phyloP scores from a whole-genome alignment of 2,888 invertebrate genomes.

The Nephrocerus scutellatus region DNA sequence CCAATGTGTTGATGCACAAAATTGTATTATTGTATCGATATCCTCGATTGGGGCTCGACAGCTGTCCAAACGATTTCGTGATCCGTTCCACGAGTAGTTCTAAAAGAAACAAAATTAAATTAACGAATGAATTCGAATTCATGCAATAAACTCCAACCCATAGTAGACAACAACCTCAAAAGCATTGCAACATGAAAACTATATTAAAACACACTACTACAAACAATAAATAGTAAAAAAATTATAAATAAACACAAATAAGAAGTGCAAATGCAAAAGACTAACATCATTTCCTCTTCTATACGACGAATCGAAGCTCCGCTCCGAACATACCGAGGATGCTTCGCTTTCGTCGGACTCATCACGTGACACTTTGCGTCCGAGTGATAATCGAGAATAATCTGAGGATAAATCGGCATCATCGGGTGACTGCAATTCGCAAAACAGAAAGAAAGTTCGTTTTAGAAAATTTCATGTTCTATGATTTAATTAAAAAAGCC shows the following conservation, averaged over 20 bases:
- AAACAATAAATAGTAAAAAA: conserved; percentile 42
- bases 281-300: conserved; percentile 74
- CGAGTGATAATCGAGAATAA: conserved; percentile 42
- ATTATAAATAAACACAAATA: conserved; percentile 17
- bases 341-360: conserved; percentile 87
- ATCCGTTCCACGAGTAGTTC: conserved; percentile 79
- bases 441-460: conserved; percentile 13
- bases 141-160: too few species aligned
- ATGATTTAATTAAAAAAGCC: too few species aligned
- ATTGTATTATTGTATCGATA: conserved; percentile 76
- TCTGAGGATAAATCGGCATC: conserved; percentile 41
- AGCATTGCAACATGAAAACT: conserved; percentile 8
- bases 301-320: conserved; percentile 71
- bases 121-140: conserved; percentile 13
- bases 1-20: conserved; percentile 87
- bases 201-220: conserved; percentile 7
- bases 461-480: too few species aligned
- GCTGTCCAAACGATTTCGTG: conserved; percentile 66
- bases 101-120: conserved; percentile 46
- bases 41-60: conserved; percentile 62
- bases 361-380: conserved; percentile 57
- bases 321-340: conserved; percentile 90
- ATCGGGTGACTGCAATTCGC: conserved; percentile 52
- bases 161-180: too few species aligned
- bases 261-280: conserved; percentile 35